A percentile compares a stretch with the other conserved stretches of the same genome.
phyloP scores from a whole-genome alignment of 2,113 vertebrate genomes.

The rat (Rattus norvegicus) region GRCr8 NC_086029.1:92985501-92986000 shows the following conservation, averaged over 20 bases:
- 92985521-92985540: background rate
- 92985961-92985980: background rate
- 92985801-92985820: too few relatives aligned
- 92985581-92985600: slow-evolving; percentile 17
- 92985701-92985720: too few relatives aligned
- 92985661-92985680: too few relatives aligned
- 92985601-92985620: slow-evolving; percentile 30
- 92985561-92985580: slow-evolving; percentile 14
- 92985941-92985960: background rate
- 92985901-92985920: background rate
- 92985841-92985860: background rate
- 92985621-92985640: too few relatives aligned
- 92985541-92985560: slow-evolving; percentile 4
- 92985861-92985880: background rate
- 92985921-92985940: background rate
- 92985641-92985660: too few relatives aligned
- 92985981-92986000: background rate
- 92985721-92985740: too few relatives aligned
- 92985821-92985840: background rate
- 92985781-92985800: too few relatives aligned
- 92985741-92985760: too few relatives aligned
- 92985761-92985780: too few relatives aligned
- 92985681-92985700: too few relatives aligned
- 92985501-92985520: background rate
- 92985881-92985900: background rate